Base-by-base conservation (phyloP, 1,140 invertebrate genomes). In the Chelonus insularis region DNA sequence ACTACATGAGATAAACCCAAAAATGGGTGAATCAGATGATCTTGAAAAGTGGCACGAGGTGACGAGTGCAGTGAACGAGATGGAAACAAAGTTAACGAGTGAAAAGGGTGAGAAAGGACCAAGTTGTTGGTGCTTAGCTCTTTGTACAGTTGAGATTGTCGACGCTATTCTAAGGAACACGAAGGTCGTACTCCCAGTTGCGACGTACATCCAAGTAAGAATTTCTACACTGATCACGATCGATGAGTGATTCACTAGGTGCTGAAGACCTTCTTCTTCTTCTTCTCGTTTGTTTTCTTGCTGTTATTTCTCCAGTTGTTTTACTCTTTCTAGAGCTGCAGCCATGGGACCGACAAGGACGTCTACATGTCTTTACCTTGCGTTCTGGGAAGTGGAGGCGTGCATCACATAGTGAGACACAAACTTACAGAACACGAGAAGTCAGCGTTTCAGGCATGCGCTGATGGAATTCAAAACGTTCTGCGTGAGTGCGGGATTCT, bases 281-380 rank as follows among this genome's bases (percentile, higher is more conserved):
- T 14, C 25, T 51, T 51, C 20, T 37, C 37, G 2, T 62, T 50
- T 50, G 9, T 47, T 50, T 39, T 39, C 45, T 7, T 57, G 5
- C 12, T 20, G 29, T 36, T 58, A 58, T 45, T 45, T 43, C 18
- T 5, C 14, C 14, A 32, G 29, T 23, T 56, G 25, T 16, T 32
- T 41, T 34, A 20, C 12, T 51, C 21, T 48, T 59, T 58, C 18
- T 54, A 77, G 75, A 76, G 67, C 52, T 75, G 74, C 57, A 64
- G 66, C 56, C 84, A 86, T 67, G 83, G 82, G n/a, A 85, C 85
- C 54, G 81, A 86, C 60, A 77, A 84, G 60, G 86, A 88, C 57
- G 83, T 88, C 54, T 88, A 84, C 70, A 78, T 88, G 72, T 86
- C 85, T 45, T 68, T 88, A 29, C 87, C 86, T 12, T 84, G 82